These are phyloP conservation scores for Trypoxylon attenuatum DNA, from an alignment of 2,888 invertebrate genomes.

Conservation along the genomic window DNA sequence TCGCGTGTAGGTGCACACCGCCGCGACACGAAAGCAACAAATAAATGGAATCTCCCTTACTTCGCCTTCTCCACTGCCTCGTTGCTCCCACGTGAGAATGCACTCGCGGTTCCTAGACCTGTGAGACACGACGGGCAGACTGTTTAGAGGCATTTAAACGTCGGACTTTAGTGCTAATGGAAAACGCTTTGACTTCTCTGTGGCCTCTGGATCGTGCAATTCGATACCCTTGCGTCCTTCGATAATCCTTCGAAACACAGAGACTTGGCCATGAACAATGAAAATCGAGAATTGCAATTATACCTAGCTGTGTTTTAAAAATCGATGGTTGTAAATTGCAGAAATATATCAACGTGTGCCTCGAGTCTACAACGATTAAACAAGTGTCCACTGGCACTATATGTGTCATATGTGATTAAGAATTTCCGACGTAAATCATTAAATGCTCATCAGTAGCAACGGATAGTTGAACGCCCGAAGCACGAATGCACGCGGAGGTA, in stretches of 20 bases:
- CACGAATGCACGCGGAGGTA: background rate
- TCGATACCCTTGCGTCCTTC: no score
- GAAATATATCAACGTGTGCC: no score
- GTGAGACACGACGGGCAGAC: slow-evolving; percentile 14
- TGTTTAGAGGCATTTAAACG: slow-evolving; percentile 27
- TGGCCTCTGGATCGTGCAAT: no score
- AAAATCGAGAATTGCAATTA: no score
- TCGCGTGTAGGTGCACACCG: slow-evolving; percentile 21
- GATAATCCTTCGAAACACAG: no score
- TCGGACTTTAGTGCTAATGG: slow-evolving; percentile 36
- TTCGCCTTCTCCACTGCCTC: background rate
- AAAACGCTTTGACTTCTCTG: slow-evolving; percentile 13
- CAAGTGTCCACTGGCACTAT: no score
- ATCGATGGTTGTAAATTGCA: no score
- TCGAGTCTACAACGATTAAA: no score
- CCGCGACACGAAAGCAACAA: slow-evolving; percentile 30
- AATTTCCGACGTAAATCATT: background rate
- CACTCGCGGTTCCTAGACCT: slow-evolving; percentile 26
- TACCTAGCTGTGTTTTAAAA: no score
- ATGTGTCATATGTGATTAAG: background rate
- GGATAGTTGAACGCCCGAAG: background rate
- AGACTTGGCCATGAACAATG: no score
- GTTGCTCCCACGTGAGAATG: slow-evolving; percentile 23
- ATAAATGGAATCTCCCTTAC: slow-evolving; percentile 4
- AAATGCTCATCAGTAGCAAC: background rate